Evolutionary conservation across 2,888 invertebrate genomes (phyloP), one percentile per base, ranked within the genome.

Genomic region (Anorthoa munda): DNA sequence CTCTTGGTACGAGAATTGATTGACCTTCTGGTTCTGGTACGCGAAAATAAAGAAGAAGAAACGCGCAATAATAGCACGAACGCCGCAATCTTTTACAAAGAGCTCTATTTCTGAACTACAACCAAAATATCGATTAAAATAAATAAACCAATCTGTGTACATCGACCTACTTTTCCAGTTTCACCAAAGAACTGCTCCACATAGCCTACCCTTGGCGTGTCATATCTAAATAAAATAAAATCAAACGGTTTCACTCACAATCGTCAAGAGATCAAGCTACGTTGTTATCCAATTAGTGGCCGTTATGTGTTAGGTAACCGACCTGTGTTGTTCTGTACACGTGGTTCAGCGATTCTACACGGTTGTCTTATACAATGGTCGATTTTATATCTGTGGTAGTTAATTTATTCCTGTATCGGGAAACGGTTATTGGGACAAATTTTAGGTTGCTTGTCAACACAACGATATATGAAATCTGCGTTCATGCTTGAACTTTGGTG

Each of bases 151-250:
- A 60, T 75, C 12, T 48, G 11, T 46, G 13, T 15, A 17, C 46
- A 70, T n/a, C 70, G 80, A 73, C 84, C 82, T 74, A 84, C 65
- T 70, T 84, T 51, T 26, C 5, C 9, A 50, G 63, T 75, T 79
- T 55, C 58, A 72, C 72, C 51, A 75, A 75, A 75, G 64, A 77
- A 74, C 72, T 77, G 79, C 61, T 79, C 75, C 21, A 82, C 55
- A 75, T 84, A 46, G n/a, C 9, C 64, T 79, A 77, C 75, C 86
- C 86, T 86, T 86, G 86, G 86, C 86, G 86, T 86, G 86, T 71
- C 51, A 72, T 72, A 15, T 72, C n/a, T 56, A 66, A 51, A 79
- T 86, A 56, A 80, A 78, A 65, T 15, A 26, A 45, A 45, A 45
- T 55, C 15, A 74, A 83, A 79, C 50, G 55, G 56, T 79, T 80